Base-by-base conservation (phyloP, 2,113 vertebrate species). In the Brachionichthys hirsutus region DNA sequence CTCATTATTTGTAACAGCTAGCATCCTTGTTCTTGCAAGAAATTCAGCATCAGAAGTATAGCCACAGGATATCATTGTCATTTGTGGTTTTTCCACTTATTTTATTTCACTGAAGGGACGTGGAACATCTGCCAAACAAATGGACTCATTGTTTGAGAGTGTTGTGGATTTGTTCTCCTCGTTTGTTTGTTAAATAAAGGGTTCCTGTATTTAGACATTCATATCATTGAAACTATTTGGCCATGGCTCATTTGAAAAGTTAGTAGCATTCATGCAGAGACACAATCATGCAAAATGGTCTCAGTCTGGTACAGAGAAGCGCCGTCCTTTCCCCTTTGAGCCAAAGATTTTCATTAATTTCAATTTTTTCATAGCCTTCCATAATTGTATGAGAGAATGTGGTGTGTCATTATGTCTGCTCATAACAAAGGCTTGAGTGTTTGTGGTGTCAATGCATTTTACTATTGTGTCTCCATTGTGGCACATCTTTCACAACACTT, bases 111-210 rank as follows among this genome's bases (percentile, higher is more conserved):
- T 62, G 81, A 82, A 66, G 75, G 58, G 35, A 70, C 64, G 48
- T 52, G 66, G 53, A 75, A 48, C 64, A 34, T 77, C 63, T 77
- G 78, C 77, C 75, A 86, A 82, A 84, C 76, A 80, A 85, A 83
- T 80, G 57, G 58, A 70, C 62, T 35, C 64, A 30, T 8, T 30
- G 24, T 30, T 30, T 6, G 24, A 30, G 24, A 8, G 24, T 30
- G 3, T 81, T 88, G 83, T 73, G 68, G 87, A 89, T 89, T 80
- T 80, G n/a, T 79, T 54, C n/a, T 75, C 18, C 50, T 44, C 15
- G 62, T 68, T 81, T 44, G 78, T 87, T 80, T 57, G 70, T 80
- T 82, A 66, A 77, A 79, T 62, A 60, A 78, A 68, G 46, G 40
- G 15, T 74, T 54, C 15, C 49, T 82, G 44, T 57, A 14, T 52